Conservation (phyloP, 2,888 invertebrate species). For the Leptogaster cylindrica region DNA sequence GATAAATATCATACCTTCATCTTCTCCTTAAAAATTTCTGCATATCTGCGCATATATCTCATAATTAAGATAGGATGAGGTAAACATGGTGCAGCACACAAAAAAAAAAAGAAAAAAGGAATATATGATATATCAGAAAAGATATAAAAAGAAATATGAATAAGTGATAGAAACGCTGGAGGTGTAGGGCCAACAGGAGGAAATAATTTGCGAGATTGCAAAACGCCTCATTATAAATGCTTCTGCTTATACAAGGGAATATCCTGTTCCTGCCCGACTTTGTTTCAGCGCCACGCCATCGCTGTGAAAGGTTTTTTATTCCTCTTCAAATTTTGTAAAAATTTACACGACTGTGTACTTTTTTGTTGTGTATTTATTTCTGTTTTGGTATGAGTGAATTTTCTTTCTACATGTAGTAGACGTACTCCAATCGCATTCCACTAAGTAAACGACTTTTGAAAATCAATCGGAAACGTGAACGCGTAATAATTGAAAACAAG, state of each 20-base stretch:
- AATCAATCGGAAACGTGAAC: too few species aligned
- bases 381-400: too few species aligned
- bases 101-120: slow-evolving; percentile 1
- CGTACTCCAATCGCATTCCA: too few species aligned
- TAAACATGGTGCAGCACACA: slow-evolving; percentile 1
- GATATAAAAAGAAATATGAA: neutral
- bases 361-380: too few species aligned
- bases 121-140: neutral
- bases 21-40: slow-evolving; percentile 38
- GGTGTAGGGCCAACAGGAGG: slow-evolving; percentile 28
- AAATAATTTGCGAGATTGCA: slow-evolving; percentile 39
- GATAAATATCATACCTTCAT: slow-evolving; percentile 12
- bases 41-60: slow-evolving; percentile 36
- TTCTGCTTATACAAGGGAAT: slow-evolving; percentile 12
- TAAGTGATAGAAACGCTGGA: slow-evolving; percentile 12
- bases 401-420: too few species aligned
- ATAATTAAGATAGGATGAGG: slow-evolving; percentile 35
- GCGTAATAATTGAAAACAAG: too few species aligned
- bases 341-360: too few species aligned
- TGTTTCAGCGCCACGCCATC: too few species aligned
- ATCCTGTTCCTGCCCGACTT: too few species aligned
- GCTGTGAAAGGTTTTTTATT: too few species aligned
- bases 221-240: slow-evolving; percentile 36
- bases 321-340: too few species aligned
- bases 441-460: too few species aligned